Evolutionary conservation across 2,797 vertebrate species (phyloP).

Genomic region (Scleropages formosus): DNA sequence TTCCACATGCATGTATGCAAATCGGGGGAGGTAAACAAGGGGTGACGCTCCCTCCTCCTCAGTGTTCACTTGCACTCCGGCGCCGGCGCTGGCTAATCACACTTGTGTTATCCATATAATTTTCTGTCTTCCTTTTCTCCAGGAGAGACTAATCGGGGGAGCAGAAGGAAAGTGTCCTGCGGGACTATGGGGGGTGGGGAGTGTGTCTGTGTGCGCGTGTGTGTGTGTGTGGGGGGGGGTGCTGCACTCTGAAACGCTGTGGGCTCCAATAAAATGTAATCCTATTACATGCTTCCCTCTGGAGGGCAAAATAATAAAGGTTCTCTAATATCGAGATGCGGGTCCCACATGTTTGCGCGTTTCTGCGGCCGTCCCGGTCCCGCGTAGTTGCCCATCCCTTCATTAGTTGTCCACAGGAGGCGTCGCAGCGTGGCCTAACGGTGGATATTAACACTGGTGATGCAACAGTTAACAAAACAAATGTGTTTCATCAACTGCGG

Average conservation of each 20-base stretch:
- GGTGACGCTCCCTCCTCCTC: too few species aligned
- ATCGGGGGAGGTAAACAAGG: too few species aligned
- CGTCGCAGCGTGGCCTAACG: not conserved
- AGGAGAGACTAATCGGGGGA: constrained; percentile 1
- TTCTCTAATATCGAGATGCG: constrained; percentile 76
- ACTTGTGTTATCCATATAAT: not conserved
- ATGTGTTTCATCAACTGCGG: constrained; percentile 77
- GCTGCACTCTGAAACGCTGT: constrained; percentile 58
- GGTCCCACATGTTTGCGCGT: constrained; percentile 71
- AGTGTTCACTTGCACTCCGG: too few species aligned
- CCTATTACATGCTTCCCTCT: constrained; percentile 77
- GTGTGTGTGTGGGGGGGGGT: constrained; percentile 32
- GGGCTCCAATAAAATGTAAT: constrained; percentile 82
- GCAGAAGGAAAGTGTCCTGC: constrained; percentile 13
- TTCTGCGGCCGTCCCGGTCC: constrained; percentile 66
- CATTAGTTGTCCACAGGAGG: constrained; percentile 56
- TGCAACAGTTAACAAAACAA: constrained; percentile 77
- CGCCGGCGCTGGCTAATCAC: not conserved
- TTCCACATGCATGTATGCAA: too few species aligned
- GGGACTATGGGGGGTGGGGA: too few species aligned
- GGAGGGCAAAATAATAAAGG: constrained; percentile 81
- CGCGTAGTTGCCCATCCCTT: constrained; percentile 69
- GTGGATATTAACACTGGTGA: constrained; percentile 45
- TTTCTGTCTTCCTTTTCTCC: constrained; percentile 14
- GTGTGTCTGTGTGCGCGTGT: constrained; percentile 60